These are phyloP conservation scores for Phalangium opilio DNA, from an alignment of 2,888 invertebrate species.

Conservation along the genomic window DNA sequence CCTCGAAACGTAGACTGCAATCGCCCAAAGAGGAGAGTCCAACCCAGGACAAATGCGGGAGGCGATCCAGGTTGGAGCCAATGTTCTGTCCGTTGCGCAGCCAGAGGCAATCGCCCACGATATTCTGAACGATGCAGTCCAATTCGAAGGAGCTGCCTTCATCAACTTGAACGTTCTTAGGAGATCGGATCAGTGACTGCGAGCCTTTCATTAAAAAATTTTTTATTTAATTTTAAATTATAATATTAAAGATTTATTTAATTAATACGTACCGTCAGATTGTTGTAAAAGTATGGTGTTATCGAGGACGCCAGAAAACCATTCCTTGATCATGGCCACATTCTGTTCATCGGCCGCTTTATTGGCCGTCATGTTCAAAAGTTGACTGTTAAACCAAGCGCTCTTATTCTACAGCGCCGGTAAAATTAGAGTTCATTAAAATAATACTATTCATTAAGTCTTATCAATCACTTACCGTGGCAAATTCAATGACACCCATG, in stretches of 20 bases:
- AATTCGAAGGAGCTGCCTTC: constrained; percentile 12
- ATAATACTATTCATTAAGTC: no score
- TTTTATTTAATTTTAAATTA: no score
- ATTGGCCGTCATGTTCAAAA: constrained; percentile 10
- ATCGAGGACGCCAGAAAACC: constrained; percentile 13
- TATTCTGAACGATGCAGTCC: constrained; percentile 15
- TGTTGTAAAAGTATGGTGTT: constrained; percentile 3
- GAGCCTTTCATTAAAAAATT: no score
- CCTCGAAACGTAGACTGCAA: constrained; percentile 14
- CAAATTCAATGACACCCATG: constrained; percentile 13
- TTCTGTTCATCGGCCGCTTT: constrained; percentile 15
- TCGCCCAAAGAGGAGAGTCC: constrained; percentile 10
- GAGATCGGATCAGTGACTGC: constrained; percentile 14
- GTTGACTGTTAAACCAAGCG: constrained; percentile 15
- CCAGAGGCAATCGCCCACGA: constrained; percentile 18
- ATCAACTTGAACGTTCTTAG: constrained; percentile 8
- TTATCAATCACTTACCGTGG: constrained; percentile 10
- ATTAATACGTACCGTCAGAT: neutral
- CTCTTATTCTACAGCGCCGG: constrained; percentile 7
- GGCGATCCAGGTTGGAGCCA: constrained; percentile 14
- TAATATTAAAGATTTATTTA: no score
- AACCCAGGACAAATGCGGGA: constrained; percentile 12
- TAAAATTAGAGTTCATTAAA: neutral
- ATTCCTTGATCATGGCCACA: constrained; percentile 13
- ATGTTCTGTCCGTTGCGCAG: constrained; percentile 16